Base-by-base conservation (phyloP, 2,888 invertebrate species). In the Linyphia triangularis region DNA sequence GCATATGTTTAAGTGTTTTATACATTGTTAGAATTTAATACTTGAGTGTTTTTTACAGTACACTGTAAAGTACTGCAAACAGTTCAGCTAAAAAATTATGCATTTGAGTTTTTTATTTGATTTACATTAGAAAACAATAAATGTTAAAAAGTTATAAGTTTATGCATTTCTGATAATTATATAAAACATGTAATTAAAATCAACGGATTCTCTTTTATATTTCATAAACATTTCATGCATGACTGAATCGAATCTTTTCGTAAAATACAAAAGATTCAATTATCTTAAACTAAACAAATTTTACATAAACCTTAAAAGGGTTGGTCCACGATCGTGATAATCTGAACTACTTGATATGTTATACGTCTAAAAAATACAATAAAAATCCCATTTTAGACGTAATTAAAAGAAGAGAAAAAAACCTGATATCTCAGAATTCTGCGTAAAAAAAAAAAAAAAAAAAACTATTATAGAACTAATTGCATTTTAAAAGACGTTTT, bases 371-470 rank as follows among this genome's bases (percentile, higher is more conserved):
- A 43, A 43, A 51, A 51, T 5, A 51, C 51, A 16, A n/a, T 51
- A 51, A 51, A 51, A 51, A 51, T 51, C 16, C 51, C 13, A 51
- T 51, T 51, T 51, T 51, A 51, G 51, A 51, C 51, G 51, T 51
- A 51, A 51, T 51, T 51, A 51, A 51, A 51, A 16, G 16, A 16
- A 16, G 51, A 13, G 16, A 13, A 51, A 51, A 51, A 51, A 51
- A 51, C n/a, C 51, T 51, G n/a, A 51, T 51, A 51, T 51, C 51
- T 51, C n/a, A 51, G n/a, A 51, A 51, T 51, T 51, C 51, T 51
- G n/a, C 13, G 13, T 1, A 16, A 0, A 13, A 51, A 51, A 51
- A 51, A 51, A 51, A n/a, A 0, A 16, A 0, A 13, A 51, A 51
- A 51, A 51, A 51, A 51, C 9, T n/a, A 13, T 13, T n/a, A 51